Evolutionary conservation across 2,888 invertebrate species (phyloP).

Genomic region (Drosophila fungiperda): DNA sequence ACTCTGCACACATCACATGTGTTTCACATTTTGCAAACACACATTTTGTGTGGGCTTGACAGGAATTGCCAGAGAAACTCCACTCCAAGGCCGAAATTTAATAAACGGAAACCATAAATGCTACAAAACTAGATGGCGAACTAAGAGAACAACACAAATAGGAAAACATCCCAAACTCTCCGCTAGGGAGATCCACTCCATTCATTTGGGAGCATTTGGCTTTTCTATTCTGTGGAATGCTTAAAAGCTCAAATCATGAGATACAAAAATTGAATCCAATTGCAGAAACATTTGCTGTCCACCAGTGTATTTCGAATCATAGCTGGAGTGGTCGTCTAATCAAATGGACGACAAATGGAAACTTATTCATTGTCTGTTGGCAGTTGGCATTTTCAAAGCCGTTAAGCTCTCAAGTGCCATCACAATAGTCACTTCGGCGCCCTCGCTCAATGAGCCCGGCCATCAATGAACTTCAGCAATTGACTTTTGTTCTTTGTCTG

Average conservation of each 20-base stretch:
- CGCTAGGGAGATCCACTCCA: not conserved
- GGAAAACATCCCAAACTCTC: not conserved
- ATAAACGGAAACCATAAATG: slow-evolving; percentile 66
- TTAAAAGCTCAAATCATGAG: slow-evolving; percentile 45
- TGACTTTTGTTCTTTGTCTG: slow-evolving; percentile 68
- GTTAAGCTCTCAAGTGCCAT: slow-evolving; percentile 69
- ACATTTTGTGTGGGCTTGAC: slow-evolving; percentile 28
- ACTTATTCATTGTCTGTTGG: slow-evolving; percentile 42
- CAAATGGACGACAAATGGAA: slow-evolving; percentile 55
- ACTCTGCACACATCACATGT: slow-evolving; percentile 13
- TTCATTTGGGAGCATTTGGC: slow-evolving; percentile 23
- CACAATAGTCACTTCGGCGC: slow-evolving; percentile 31
- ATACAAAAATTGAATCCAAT: slow-evolving; percentile 68
- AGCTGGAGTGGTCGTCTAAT: slow-evolving; percentile 53
- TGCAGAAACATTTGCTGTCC: slow-evolving; percentile 69
- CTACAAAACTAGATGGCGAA: slow-evolving; percentile 26
- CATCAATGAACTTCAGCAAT: slow-evolving; percentile 63
- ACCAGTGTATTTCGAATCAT: slow-evolving; percentile 40
- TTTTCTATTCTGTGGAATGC: slow-evolving; percentile 23
- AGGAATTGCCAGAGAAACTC: slow-evolving; percentile 32
- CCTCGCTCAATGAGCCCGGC: slow-evolving; percentile 4
- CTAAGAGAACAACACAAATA: slow-evolving; percentile 23
- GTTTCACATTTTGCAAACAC: slow-evolving; percentile 17
- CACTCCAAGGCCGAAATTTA: slow-evolving; percentile 49
- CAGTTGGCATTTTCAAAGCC: slow-evolving; percentile 67